phyloP scores from a whole-genome alignment of 2,113 vertebrate genomes.

The Pachyramphus minor region DNA sequence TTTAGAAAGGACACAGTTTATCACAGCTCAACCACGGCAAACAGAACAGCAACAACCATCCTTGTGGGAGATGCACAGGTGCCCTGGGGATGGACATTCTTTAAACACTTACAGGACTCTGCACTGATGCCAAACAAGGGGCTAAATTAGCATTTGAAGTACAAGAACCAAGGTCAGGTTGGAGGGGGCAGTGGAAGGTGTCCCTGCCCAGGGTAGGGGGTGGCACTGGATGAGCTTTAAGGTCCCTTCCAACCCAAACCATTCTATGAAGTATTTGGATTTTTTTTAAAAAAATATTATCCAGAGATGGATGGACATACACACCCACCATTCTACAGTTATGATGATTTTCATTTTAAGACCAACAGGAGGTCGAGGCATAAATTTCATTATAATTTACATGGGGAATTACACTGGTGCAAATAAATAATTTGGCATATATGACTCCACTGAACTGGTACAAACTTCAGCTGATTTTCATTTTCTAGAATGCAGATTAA shows the following conservation, averaged over 20 bases:
- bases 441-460: not conserved
- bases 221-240: not conserved
- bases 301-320: not conserved
- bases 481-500: not conserved
- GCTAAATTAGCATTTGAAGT: not conserved
- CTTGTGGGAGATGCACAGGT: not conserved
- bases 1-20: not conserved
- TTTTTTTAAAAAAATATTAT: not conserved
- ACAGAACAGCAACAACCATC: not conserved
- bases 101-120: not conserved
- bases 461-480: not conserved
- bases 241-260: not conserved
- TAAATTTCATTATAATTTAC: not conserved
- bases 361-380: not conserved
- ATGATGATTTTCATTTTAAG: not conserved
- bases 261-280: not conserved
- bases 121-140: not conserved
- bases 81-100: not conserved
- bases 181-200: not conserved
- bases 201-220: not conserved
- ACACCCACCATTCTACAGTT: not conserved
- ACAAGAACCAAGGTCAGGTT: not conserved
- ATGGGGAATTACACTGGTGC: not conserved
- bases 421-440: not conserved
- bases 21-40: not conserved